phyloP scores from a whole-genome alignment of 2,113 vertebrate genomes.

The Puffinus mauretanicus region DNA sequence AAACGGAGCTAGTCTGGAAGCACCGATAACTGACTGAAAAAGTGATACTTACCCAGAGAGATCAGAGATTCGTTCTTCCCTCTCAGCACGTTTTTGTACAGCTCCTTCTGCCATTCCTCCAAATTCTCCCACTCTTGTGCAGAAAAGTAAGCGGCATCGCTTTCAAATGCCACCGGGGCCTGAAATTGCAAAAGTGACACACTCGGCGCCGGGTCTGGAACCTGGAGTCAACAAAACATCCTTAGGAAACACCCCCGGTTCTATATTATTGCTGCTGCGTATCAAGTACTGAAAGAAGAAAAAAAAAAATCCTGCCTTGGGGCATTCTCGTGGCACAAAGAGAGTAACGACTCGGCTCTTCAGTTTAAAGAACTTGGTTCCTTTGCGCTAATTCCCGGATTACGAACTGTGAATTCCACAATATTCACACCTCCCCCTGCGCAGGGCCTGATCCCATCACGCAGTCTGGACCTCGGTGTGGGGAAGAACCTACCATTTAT shows the following conservation, averaged over 20 bases:
- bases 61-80: slow-evolving; percentile 50
- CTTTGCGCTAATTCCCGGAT: background rate
- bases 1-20: accelerated
- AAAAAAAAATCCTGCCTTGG: background rate
- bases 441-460: accelerated
- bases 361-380: background rate
- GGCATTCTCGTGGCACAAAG: background rate
- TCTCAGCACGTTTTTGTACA: slow-evolving; percentile 53
- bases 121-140: slow-evolving; percentile 55
- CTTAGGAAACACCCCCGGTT: background rate
- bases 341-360: background rate
- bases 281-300: too few species aligned
- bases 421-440: accelerated
- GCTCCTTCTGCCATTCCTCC: slow-evolving; percentile 69
- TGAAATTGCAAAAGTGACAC: background rate
- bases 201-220: accelerated
- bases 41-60: slow-evolving; percentile 43
- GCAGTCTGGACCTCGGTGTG: too few species aligned
- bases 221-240: background rate
- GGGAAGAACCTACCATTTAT: background rate
- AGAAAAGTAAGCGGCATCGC: background rate
- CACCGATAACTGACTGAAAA: accelerated
- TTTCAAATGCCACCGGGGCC: background rate
- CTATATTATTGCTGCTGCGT: too few species aligned
- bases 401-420: accelerated